Base-by-base conservation (phyloP, 2,113 vertebrate species). In the Phasianus colchicus region DNA sequence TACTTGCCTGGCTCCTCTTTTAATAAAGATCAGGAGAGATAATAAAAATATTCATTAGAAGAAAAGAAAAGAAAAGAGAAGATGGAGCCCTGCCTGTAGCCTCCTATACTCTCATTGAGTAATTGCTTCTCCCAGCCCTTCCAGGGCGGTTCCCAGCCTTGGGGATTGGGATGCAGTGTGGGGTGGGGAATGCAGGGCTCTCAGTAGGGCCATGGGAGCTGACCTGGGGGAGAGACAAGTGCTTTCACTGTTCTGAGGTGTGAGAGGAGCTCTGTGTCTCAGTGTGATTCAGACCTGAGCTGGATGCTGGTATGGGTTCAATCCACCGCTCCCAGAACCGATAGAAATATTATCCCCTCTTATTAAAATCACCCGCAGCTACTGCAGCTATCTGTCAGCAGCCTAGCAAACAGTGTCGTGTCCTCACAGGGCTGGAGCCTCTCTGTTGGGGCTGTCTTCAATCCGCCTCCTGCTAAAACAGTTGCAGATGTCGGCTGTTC, bases 361-460 rank as follows among this genome's bases (percentile, higher is more conserved):
- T 77, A 90, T 93, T 95, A 90, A 96, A 95, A 95, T 96, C 91
- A 95, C 89, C 90, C 87, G 72, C 92, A 96, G 89, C 93, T 96
- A 95, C 95, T 83, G 91, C 83, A 95, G 93, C 94, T 89, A 78
- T 48, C 48, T 88, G 95, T 95, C 95, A 94, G 86, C 69, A 92
- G 86, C 81, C 70, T 84, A 90, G 91, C 92, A 79, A 78, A 92
- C 34, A 57, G 86, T 0, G 1, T 72, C 48, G 29, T 4, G 77
- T 71, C 92, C 93, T 81, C 63, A 40, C 50, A 0, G 55, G 78
- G 38, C 10, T 47, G 80, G 76, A 94, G 65, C 45, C 69, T 87
- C 82, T 88, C 82, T 5, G 71, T 18, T 93, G 76, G 80, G 82
- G 85, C 93, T 94, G 82, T n/a, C 61, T 95, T 91, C 95, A 92